phyloP scores from a whole-genome alignment of 2,113 vertebrate species.

The Bombycilla garrulus region DNA sequence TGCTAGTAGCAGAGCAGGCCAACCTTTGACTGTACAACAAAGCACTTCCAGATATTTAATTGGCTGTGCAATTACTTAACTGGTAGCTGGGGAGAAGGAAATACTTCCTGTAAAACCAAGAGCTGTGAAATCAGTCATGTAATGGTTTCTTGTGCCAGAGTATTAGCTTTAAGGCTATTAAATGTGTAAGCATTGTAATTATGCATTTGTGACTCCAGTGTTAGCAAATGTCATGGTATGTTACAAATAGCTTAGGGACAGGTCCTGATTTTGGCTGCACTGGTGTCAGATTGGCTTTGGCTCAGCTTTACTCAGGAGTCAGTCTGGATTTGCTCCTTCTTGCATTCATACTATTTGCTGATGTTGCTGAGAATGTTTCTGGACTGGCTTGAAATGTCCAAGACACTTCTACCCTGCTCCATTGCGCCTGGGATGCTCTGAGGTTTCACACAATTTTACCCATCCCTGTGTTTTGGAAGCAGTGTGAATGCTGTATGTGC shows the following conservation, averaged over 20 bases:
- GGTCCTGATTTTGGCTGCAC: background rate
- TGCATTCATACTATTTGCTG: background rate
- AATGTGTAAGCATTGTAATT: background rate
- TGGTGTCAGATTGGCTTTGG: background rate
- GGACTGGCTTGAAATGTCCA: background rate
- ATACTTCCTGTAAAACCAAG: background rate
- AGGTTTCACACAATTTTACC: background rate
- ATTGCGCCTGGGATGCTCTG: accelerated
- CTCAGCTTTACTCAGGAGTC: background rate
- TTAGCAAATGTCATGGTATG: background rate
- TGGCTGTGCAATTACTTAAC: background rate
- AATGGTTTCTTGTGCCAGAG: background rate
- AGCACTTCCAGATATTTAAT: background rate
- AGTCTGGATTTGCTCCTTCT: background rate
- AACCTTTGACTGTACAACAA: background rate
- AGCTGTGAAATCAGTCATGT: background rate
- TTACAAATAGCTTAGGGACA: background rate
- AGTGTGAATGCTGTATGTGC: background rate
- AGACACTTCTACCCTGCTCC: background rate
- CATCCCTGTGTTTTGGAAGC: background rate
- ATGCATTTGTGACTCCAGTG: background rate
- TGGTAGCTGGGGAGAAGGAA: background rate
- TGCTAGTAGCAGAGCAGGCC: background rate
- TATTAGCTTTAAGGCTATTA: background rate
- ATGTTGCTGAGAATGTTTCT: background rate